Base-by-base conservation (phyloP, 2,888 invertebrate species). In the Sinohyriopsis cumingii region DNA sequence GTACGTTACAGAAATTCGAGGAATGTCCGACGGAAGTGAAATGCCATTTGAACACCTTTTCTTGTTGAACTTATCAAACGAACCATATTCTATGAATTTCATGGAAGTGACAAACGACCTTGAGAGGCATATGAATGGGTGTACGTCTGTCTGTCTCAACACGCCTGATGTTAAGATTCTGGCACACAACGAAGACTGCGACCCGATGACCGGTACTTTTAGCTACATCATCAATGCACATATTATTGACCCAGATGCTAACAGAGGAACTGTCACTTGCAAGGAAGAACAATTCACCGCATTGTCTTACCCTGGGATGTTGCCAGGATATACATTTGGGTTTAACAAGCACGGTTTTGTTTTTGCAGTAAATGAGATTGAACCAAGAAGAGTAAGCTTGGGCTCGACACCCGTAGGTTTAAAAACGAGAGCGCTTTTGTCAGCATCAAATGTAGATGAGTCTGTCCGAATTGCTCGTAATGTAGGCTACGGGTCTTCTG, bases 1-100 rank as follows among this genome's bases (percentile, higher is more conserved):
- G 25, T 76, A 71, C 28, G 53, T 79, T n/a, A 63, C 61, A 18
- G 79, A 79, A 63, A 68, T 76, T 60, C 56, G 75, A 45, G 80
- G 80, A 6, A 71, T 78, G 63, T 71, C 80, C 12, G 76, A 76
- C 57, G 80, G 80, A 12, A 45, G 69, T 25, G 75, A 73, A 5
- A 53, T 78, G 60, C 54, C 75, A 18, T 80, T 78, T 68, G 74
- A 75, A 60, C 60, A 77, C 54, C 54, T 78, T 20, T 77, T 77
- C 62, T 65, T 75, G 64, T 53, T 74, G 18, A 76, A 73, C 57
- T 56, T 71, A 20, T 69, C 75, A 12, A 73, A 73, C 55, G 72
- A 76, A 65, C 62, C 75, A 25, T 67, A 65, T 53, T 73, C 68
- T 24, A 56, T 64, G 28, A 55, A 55, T 33, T 55, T n/a, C 22